Conservation (phyloP, 37 sponge, comb jelly and placozoan genomes). For the Diacarnus erythraeanus region DNA sequence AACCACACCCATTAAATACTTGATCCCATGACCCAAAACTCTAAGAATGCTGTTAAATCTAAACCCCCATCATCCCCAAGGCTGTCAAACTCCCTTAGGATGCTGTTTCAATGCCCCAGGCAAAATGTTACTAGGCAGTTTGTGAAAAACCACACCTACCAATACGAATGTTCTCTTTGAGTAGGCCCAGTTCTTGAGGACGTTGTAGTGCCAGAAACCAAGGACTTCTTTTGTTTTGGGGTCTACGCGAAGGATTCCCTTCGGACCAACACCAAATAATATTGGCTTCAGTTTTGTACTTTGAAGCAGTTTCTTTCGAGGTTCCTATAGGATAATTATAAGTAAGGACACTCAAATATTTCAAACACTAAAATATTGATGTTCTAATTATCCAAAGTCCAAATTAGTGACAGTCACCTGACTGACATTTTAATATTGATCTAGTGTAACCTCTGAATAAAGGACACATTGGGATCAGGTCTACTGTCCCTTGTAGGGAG, state of each 20-base stretch:
- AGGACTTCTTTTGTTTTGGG: conserved; percentile 68
- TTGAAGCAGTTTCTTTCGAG: conserved; percentile 62
- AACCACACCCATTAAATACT: background rate
- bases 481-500: too few species aligned
- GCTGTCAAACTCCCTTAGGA: too few species aligned
- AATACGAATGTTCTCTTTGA: conserved; percentile 62
- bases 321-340: conserved; percentile 71
- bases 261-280: conserved; percentile 21
- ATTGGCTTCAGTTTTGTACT: conserved; percentile 72
- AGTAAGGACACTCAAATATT: too few species aligned
- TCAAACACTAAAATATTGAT: too few species aligned
- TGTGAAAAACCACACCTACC: conserved; percentile 43
- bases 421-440: too few species aligned
- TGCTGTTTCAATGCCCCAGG: background rate
- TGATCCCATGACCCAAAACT: background rate
- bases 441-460: too few species aligned
- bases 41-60: background rate
- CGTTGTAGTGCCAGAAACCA: conserved; percentile 72
- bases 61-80: too few species aligned
- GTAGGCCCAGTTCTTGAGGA: conserved; percentile 82
- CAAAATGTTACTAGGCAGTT: background rate
- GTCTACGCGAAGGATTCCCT: conserved; percentile 47
- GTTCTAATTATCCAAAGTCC: too few species aligned
- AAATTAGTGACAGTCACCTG: too few species aligned
- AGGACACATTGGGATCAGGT: too few species aligned